Evolutionary conservation across 92 coral and sea anemone species (phyloP).

Genomic region (Phymanthus crucifer): DNA sequence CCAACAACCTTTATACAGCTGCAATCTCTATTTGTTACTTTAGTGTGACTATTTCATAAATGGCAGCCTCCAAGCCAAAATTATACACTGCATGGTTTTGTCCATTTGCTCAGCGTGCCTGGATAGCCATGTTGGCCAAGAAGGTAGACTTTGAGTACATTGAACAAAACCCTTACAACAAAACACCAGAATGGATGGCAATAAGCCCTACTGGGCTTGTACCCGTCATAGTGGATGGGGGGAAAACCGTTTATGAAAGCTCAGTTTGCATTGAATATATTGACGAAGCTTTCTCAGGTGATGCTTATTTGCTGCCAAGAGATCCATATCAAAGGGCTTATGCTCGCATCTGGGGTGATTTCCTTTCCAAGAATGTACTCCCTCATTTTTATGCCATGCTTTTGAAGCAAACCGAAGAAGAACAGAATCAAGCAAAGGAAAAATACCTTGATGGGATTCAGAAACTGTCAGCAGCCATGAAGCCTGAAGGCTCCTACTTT

Average conservation of each 20-base stretch:
- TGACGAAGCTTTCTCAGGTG: slow-evolving; percentile 63
- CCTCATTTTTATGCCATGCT: slow-evolving; percentile 57
- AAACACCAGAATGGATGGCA: slow-evolving; percentile 76
- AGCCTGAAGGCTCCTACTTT: slow-evolving; percentile 59
- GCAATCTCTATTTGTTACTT: too few relatives aligned
- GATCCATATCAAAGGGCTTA: slow-evolving; percentile 72
- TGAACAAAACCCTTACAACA: slow-evolving; percentile 76
- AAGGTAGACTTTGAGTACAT: slow-evolving; percentile 70
- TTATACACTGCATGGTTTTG: slow-evolving; percentile 78
- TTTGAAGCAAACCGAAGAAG: slow-evolving; percentile 52
- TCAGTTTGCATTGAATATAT: slow-evolving; percentile 68
- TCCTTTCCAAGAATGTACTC: slow-evolving; percentile 61
- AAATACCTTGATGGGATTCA: slow-evolving; percentile 45
- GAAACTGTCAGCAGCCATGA: slow-evolving; percentile 70
- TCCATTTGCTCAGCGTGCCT: slow-evolving; percentile 82
- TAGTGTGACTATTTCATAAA: background rate
- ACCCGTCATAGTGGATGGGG: slow-evolving; percentile 58
- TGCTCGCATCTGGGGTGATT: slow-evolving; percentile 84
- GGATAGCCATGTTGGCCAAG: slow-evolving; percentile 76
- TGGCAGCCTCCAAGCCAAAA: slow-evolving; percentile 41
- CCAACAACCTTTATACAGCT: too few relatives aligned
- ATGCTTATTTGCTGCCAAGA: slow-evolving; percentile 49
- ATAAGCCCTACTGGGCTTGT: slow-evolving; percentile 74
- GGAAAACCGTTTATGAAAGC: slow-evolving; percentile 67
- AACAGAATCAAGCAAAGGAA: slow-evolving; percentile 51